Percentiles rank a stretch among this genome's conserved stretches.
phyloP scores from a whole-genome alignment of 1,140 invertebrate genomes.

The Brachionus manjavacas region DNA sequence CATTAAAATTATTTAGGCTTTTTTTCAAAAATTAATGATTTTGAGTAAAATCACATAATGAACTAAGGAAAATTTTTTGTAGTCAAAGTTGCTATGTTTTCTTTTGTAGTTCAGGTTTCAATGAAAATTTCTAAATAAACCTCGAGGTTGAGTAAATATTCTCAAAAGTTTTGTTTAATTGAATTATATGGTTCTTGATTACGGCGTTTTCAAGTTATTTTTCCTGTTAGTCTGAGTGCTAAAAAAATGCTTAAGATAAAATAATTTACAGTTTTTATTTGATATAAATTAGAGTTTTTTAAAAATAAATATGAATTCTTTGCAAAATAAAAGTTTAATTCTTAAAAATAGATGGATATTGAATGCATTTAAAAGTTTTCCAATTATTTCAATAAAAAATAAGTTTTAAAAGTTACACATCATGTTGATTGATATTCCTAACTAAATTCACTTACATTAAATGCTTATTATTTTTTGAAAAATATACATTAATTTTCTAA shows the following conservation, averaged over 20 bases:
- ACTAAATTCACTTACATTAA: constrained; percentile 31
- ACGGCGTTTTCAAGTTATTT: not conserved
- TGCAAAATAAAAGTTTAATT: not conserved
- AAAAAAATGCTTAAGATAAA: not conserved
- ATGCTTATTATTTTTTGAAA: not conserved
- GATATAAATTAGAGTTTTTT: not conserved
- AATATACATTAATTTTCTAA: not conserved
- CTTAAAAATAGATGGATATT: not conserved
- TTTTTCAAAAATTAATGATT: too few species aligned
- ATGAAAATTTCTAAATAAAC: too few species aligned
- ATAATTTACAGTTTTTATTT: not conserved
- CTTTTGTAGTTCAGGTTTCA: too few species aligned
- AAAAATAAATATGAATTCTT: not conserved
- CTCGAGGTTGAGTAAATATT: too few species aligned
- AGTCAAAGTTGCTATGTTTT: too few species aligned
- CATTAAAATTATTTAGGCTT: too few species aligned
- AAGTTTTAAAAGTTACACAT: not conserved
- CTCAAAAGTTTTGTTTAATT: too few species aligned
- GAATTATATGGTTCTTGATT: too few species aligned
- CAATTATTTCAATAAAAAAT: constrained; percentile 3
- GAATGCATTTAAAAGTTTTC: not conserved
- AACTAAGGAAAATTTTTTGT: too few species aligned
- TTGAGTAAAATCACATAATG: too few species aligned
- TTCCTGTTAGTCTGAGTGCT: not conserved
- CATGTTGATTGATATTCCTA: constrained; percentile 39